Percentiles rank a stretch among this genome's conserved stretches.
phyloP scores from a whole-genome alignment of 2,113 vertebrate genomes.

The Sterrhoptilus dennistouni region DNA sequence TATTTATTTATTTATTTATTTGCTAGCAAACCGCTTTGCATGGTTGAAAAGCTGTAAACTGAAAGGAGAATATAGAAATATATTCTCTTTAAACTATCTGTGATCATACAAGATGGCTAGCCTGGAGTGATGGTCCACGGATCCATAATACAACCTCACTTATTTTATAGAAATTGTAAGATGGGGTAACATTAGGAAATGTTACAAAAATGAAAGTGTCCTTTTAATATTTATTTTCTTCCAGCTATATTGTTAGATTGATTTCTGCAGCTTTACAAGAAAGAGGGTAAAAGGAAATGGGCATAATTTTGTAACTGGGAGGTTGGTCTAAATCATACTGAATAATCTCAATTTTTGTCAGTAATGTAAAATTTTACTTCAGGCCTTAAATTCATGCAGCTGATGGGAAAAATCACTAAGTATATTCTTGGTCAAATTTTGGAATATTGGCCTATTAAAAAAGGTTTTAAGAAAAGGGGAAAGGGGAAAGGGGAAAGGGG shows the following conservation, averaged over 20 bases:
- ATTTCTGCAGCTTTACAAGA: neutral
- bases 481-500: no score
- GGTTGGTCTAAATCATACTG: neutral
- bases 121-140: neutral
- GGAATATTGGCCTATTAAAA: neutral
- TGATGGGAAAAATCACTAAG: neutral
- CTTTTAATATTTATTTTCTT: neutral
- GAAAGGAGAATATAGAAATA: neutral
- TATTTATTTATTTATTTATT: constrained; percentile 22
- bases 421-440: neutral
- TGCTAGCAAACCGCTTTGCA: neutral
- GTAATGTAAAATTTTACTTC: neutral
- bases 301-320: neutral
- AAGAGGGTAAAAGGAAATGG: neutral
- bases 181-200: neutral
- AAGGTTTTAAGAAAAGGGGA: neutral
- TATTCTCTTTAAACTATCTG: neutral
- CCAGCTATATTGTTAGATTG: neutral
- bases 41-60: neutral
- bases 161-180: neutral
- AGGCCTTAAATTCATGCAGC: neutral
- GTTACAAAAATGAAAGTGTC: neutral
- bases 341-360: neutral
- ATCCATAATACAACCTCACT: neutral
- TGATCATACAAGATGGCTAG: neutral